Base-by-base conservation (phyloP, 2,797 vertebrate species). In the Oryzias dopingdopingensis region DNA sequence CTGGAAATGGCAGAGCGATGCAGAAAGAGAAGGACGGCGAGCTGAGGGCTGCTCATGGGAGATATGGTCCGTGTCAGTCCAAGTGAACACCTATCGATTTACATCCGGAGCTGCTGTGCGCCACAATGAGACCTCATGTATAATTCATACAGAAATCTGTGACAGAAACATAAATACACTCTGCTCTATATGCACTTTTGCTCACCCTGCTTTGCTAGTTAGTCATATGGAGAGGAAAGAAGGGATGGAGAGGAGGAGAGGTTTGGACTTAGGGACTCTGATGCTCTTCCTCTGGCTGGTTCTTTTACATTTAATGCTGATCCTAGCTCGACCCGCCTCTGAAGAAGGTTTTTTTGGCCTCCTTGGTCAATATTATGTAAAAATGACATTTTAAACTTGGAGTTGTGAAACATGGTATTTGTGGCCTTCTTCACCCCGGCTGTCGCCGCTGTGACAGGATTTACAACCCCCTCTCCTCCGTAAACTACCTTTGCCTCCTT, bases 61-160 rank as follows among this genome's bases (percentile, higher is more conserved):
- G 79, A 67, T 76, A 80, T 78, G 71, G 77, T 83, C 72, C 65
- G 63, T 69, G 81, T 80, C 70, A 72, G 74, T 67, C 40, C 46
- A 74, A 83, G 79, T 62, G 83, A 88, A 76, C 74, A 76, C 79
- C 79, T 82, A 84, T 90, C 70, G 86, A 89, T 90, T 89, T 88
- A 85, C 84, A 84, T 74, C 78, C 80, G 59, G 71, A 53, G 51
- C 68, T 70, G 44, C 54, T 13, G 51, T 18, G 48, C 48, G 7
- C 65, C 66, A 64, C 80, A 59, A 59, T 60, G 72, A 73, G 64
- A 52, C 50, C 72, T 86, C 80, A 81, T 88, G 76, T 22, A 81
- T 86, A 72, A 90, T 90, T 89, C 85, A 90, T 77, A 22, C 2
- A 0, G 57, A 49, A 49, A 65, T 47, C 70, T 65, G 79, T 82